Conservation (phyloP, 2,888 invertebrate species). For the Embidobia sp. region DNA sequence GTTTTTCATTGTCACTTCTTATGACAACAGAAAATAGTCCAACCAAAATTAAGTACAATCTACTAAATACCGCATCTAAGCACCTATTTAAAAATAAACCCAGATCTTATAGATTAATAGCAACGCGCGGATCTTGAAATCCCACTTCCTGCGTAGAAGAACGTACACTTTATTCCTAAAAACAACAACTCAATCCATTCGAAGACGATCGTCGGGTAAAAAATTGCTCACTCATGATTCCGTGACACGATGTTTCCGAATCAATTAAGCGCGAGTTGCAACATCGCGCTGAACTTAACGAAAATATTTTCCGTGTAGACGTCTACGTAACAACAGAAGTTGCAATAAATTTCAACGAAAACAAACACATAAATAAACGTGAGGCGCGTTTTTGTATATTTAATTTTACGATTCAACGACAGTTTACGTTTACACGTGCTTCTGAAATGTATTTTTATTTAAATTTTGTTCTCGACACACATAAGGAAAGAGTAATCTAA, state of each 20-base stretch:
- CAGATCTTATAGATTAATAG: slow-evolving; percentile 21
- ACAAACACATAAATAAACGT: slow-evolving; percentile 52
- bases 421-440: no score
- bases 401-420: no score
- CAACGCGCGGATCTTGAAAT: slow-evolving; percentile 18
- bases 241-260: slow-evolving; percentile 45
- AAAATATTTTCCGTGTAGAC: slow-evolving; percentile 56
- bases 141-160: slow-evolving; percentile 42
- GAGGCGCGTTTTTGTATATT: no score
- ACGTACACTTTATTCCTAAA: slow-evolving; percentile 32
- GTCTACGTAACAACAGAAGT: slow-evolving; percentile 32
- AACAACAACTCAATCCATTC: slow-evolving; percentile 34
- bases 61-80: slow-evolving; percentile 1
- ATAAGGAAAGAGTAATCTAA: no score
- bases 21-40: slow-evolving; percentile 21
- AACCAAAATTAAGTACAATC: slow-evolving; percentile 11
- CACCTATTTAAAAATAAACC: slow-evolving; percentile 31
- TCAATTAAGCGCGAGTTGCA: slow-evolving; percentile 51
- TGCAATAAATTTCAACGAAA: slow-evolving; percentile 44
- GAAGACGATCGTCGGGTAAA: slow-evolving; percentile 7
- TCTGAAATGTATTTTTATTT: no score
- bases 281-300: slow-evolving; percentile 42
- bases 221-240: slow-evolving; percentile 19
- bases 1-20: slow-evolving; percentile 6
- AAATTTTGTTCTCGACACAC: no score